Evolutionary conservation across 2,113 vertebrate species (phyloP).

Genomic region (Labeo rohita): DNA sequence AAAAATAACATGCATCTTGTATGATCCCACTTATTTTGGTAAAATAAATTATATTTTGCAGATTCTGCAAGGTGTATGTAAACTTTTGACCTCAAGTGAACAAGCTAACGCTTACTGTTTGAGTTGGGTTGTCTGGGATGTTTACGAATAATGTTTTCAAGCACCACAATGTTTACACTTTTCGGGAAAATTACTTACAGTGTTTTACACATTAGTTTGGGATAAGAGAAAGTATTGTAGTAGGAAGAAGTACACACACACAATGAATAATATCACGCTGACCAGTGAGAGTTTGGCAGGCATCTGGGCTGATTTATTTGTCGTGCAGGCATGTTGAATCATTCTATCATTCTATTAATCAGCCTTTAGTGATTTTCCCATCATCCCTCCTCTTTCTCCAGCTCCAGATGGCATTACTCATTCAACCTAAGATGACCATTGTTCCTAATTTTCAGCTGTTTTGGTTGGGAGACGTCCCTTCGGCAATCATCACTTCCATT

Average conservation of each 20-base stretch:
- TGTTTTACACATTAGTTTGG: neutral
- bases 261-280: neutral
- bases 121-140: neutral
- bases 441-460: slow-evolving; percentile 10
- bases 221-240: neutral
- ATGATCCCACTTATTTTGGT: too few species aligned
- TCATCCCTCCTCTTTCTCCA: slow-evolving; percentile 5
- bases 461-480: neutral
- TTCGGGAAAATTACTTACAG: neutral
- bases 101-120: neutral
- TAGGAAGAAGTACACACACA: neutral
- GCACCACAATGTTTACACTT: neutral
- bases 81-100: too few species aligned
- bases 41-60: too few species aligned
- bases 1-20: too few species aligned
- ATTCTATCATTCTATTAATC: slow-evolving; percentile 24
- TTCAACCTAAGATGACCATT: slow-evolving; percentile 29
- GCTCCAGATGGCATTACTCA: slow-evolving; percentile 39
- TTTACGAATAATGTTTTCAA: neutral
- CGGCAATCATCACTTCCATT: slow-evolving; percentile 15
- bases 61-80: too few species aligned
- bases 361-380: slow-evolving; percentile 33
- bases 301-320: slow-evolving; percentile 7
- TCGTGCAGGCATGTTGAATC: neutral
- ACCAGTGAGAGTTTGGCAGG: neutral